Percentiles rank a stretch among this genome's conserved stretches.
Evolutionary conservation across 2,888 invertebrate genomes (phyloP).

Genomic region (Drosophila multiciliata): DNA sequence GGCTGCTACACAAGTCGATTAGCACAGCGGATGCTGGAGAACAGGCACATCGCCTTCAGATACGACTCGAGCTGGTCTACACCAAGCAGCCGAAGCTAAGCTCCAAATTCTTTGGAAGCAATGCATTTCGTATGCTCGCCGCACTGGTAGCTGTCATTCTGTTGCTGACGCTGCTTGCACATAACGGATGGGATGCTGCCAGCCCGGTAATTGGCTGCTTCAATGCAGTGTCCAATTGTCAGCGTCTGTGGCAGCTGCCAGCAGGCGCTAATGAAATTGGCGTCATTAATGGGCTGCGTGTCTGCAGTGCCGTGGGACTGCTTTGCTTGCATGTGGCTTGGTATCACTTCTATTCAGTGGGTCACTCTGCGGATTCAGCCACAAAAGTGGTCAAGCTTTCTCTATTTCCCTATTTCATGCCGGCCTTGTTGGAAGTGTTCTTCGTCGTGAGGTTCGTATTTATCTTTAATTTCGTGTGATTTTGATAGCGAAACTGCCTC

Average conservation of each 20-base stretch:
- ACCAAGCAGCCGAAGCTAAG: conserved; percentile 34
- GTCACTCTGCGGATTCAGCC: conserved; percentile 18
- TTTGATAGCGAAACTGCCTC: neutral
- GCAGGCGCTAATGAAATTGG: conserved; percentile 37
- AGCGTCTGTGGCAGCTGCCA: conserved; percentile 18
- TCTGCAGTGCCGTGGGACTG: conserved; percentile 32
- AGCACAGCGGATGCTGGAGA: neutral
- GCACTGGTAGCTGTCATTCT: neutral
- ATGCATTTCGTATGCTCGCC: conserved; percentile 7
- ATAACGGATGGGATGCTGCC: neutral
- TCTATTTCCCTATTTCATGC: conserved; percentile 14
- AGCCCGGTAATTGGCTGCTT: conserved; percentile 39
- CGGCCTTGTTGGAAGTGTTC: conserved; percentile 45
- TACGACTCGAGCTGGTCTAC: conserved; percentile 32
- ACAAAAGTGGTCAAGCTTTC: conserved; percentile 2
- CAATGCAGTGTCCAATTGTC: conserved; percentile 43
- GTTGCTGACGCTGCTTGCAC: conserved; percentile 31
- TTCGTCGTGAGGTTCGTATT: conserved; percentile 49
- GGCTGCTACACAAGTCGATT: conserved; percentile 23
- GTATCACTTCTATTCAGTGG: conserved; percentile 32
- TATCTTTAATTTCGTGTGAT: neutral
- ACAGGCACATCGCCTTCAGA: conserved; percentile 14
- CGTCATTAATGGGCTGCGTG: conserved; percentile 54
- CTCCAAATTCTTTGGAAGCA: conserved; percentile 10
- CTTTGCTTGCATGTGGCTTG: conserved; percentile 40